A percentile compares a stretch with the other conserved stretches of the same genome.
Conservation (phyloP, 2,888 invertebrate genomes). For the Unio delphinus region DNA sequence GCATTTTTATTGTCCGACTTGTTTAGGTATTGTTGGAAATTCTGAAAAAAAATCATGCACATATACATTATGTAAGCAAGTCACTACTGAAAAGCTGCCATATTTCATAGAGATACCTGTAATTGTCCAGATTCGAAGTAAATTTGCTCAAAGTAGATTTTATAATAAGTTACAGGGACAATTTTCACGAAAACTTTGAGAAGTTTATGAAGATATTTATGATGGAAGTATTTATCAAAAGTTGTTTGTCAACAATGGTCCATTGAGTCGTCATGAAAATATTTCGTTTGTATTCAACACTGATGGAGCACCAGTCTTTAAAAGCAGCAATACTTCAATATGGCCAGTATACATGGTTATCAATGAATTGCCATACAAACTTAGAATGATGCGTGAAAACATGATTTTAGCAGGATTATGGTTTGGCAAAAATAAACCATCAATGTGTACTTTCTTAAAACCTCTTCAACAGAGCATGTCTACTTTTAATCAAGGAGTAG, state of each 20-base stretch:
- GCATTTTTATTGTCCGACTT: constrained; percentile 13
- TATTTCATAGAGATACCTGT: constrained; percentile 16
- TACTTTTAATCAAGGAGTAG: constrained; percentile 1
- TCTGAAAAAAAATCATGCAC: constrained; percentile 3
- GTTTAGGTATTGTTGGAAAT: constrained; percentile 5
- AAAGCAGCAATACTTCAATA: constrained; percentile 11
- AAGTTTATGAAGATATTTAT: constrained; percentile 16
- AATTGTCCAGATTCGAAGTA: constrained; percentile 6
- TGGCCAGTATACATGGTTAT: constrained; percentile 18
- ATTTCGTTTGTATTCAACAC: constrained; percentile 7
- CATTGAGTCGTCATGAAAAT: too few relatives aligned
- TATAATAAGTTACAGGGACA: constrained; percentile 6
- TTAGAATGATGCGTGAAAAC: constrained; percentile 18
- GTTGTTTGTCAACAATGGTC: too few relatives aligned
- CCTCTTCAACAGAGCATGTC: constrained; percentile 4
- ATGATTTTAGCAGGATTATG: constrained; percentile 15
- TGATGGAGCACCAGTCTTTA: constrained; percentile 19
- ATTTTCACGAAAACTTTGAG: constrained; percentile 3
- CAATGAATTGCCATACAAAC: constrained; percentile 18
- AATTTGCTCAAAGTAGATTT: constrained; percentile 11
- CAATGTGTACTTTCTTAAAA: constrained; percentile 5
- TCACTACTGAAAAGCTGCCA: neutral
- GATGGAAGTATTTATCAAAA: neutral
- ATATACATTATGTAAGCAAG: neutral
- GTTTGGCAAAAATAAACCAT: constrained; percentile 1